Base-by-base conservation (phyloP, 2,797 vertebrate genomes). In the Neostethus bicornis region DNA sequence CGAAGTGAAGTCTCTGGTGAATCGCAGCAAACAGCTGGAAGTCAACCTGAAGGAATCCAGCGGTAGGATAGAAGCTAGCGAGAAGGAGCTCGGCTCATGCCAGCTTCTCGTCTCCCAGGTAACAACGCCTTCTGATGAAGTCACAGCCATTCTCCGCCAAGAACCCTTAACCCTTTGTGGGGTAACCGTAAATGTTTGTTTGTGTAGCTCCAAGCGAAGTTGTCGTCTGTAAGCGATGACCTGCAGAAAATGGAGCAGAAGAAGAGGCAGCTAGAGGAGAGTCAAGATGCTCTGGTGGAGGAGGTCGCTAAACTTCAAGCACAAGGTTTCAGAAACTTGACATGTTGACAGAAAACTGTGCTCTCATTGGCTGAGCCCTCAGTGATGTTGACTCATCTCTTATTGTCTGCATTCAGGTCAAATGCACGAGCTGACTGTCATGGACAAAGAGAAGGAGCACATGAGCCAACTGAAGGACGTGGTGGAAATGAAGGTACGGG, bases 401-500 rank as follows among this genome's bases (percentile, higher is more conserved):
- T 24, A 51, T 29, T 38, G 19, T 34, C 21, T 79, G 46, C 52
- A 42, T 55, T 20, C 86, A 97, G 96, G 91, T 81, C 94, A 93
- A 80, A 94, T 98, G 95, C 94, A 97, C 0, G 93, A 96, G 78
- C 88, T 95, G 62, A 92, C 91, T 10, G 96, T 95, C 85, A 91
- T 96, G 88, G 96, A 97, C 74, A 97, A 98, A 85, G 95, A 98
- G 74, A 97, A 96, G 45, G 95, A 97, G 14, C 94, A 96, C 58
- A 92, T 96, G 89, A 96, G 87, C 11, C 81, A 92, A 57, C 92
- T 98, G n/a, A 95, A 97, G 85, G 95, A 98, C 0, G 95, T 96
- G 0, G 95, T 94, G 56, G 96, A 98, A 61, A 97, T 96, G 93
- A 98, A 98, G 95, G 96, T 98, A 81, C n/a, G n/a, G 41, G 49